Conservation (phyloP, 2,797 vertebrate genomes). For the Cercopithecus hamlyni region DNA sequence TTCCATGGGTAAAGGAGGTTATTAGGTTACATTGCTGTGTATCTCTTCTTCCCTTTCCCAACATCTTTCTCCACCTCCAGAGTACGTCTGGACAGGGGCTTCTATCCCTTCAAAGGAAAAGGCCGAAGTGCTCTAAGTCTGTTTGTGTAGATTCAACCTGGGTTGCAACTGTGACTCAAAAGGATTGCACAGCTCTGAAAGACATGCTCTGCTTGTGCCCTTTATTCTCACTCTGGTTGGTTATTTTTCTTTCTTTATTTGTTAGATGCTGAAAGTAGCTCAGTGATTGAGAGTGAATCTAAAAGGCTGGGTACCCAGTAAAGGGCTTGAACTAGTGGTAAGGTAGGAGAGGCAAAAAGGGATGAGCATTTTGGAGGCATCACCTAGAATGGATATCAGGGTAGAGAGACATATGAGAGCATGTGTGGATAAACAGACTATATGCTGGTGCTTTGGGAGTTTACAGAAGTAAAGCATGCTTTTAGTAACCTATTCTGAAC, state of each 20-base stretch:
- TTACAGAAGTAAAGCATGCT: background rate
- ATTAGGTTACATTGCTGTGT: background rate
- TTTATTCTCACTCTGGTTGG: background rate
- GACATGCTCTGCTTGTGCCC: background rate
- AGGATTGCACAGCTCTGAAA: background rate
- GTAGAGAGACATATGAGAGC: background rate
- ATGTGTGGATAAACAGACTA: background rate
- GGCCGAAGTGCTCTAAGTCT: background rate
- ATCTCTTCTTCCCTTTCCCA: background rate
- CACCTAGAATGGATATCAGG: background rate
- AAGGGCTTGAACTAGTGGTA: background rate
- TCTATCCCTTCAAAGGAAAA: background rate
- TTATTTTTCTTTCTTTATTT: slow-evolving; percentile 39
- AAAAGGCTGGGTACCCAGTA: background rate
- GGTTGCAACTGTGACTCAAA: background rate
- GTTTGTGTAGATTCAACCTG: background rate
- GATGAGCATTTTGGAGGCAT: background rate
- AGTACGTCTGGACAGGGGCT: background rate
- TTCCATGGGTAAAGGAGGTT: background rate
- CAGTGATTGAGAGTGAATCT: background rate
- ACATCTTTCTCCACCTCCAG: background rate
- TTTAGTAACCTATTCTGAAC: background rate
- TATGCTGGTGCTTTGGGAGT: background rate
- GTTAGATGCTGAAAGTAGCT: background rate
- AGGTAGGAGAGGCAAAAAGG: background rate